Evolutionary conservation across 2,888 invertebrate genomes (phyloP).

Genomic region (Shargacucullia verbasci): DNA sequence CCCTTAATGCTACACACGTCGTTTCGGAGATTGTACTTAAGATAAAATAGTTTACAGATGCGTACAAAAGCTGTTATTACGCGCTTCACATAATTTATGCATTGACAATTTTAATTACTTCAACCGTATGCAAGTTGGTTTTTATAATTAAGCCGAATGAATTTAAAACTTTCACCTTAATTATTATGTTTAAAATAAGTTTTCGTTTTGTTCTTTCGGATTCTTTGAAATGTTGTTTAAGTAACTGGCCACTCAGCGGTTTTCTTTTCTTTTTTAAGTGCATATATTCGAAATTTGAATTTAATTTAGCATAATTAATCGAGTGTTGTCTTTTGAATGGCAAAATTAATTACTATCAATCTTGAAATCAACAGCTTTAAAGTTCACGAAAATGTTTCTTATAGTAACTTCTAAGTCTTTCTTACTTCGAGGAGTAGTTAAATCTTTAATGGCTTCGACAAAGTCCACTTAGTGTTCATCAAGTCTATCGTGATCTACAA

Average conservation of each 20-base stretch:
- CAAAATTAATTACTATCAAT: neutral
- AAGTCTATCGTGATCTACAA: constrained; percentile 52
- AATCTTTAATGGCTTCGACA: constrained; percentile 29
- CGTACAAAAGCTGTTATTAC: constrained; percentile 75
- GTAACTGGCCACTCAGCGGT: constrained; percentile 25
- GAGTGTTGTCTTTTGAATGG: neutral
- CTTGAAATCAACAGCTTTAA: constrained; percentile 2
- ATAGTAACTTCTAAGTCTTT: constrained; percentile 20
- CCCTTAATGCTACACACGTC: constrained; percentile 55
- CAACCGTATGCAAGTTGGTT: constrained; percentile 73
- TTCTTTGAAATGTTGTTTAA: constrained; percentile 38
- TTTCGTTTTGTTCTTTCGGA: constrained; percentile 48
- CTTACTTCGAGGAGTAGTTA: constrained; percentile 19
- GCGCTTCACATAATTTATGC: constrained; percentile 78
- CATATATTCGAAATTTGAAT: constrained; percentile 23
- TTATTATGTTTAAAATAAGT: constrained; percentile 61
- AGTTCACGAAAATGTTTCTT: neutral
- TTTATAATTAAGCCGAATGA: constrained; percentile 69
- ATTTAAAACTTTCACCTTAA: constrained; percentile 64
- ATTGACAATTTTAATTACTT: constrained; percentile 77
- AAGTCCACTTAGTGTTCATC: constrained; percentile 38
- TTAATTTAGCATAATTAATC: constrained; percentile 4
- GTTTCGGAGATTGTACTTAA: constrained; percentile 69
- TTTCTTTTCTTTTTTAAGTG: constrained; percentile 7
- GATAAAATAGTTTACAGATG: constrained; percentile 82